Evolutionary conservation across 2,113 vertebrate species (phyloP), one percentile per base, ranked within the genome.

Genomic region (Prietella phreatophila): DNA sequence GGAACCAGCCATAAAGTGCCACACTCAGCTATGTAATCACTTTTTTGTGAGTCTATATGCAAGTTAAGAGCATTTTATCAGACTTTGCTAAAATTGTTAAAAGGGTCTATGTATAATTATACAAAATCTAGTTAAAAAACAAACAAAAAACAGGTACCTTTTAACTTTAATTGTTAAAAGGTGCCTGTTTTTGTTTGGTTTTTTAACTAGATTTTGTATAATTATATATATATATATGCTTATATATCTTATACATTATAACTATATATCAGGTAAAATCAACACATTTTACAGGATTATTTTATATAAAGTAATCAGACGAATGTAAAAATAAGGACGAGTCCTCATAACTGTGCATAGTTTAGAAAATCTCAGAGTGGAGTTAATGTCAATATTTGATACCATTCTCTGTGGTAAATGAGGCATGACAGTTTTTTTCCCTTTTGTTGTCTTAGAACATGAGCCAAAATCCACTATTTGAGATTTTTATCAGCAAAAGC

Each of bases 401-500:
- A 61, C 22, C 55, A 61, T 61, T 61, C 80, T 82, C 33, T 61
- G 56, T 39, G 80, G 56, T 39, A 82, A 82, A 82, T 61, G 80
- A 27, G 33, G 58, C 80, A 14, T 61, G 56, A 82, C 58, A 61
- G 2, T 58, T 33, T 33, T 33, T 33, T 55, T 71, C 11, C 27
- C 9, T 71, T 50, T 75, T 61, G 20, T 63, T 60, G 42, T 53
- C 8, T 80, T 25, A 36, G 75, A 55, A 67, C 60, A 65, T 67
- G 60, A 80, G 85, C 60, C 20, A 61, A 80, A 55, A 78, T 5
- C 75, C 27, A 33, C 55, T 79, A 79, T 80, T 50, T 8, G 50
- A 80, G 39, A 85, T 80, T 55, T 53, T 67, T 80, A 79, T 67
- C 85, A 86, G 85, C 58, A 80, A 65, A 86, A 80, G 15, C 61